These are phyloP conservation scores for Saxicola maurus DNA, from an alignment of 2,797 vertebrate species.

Conservation along the genomic window DNA sequence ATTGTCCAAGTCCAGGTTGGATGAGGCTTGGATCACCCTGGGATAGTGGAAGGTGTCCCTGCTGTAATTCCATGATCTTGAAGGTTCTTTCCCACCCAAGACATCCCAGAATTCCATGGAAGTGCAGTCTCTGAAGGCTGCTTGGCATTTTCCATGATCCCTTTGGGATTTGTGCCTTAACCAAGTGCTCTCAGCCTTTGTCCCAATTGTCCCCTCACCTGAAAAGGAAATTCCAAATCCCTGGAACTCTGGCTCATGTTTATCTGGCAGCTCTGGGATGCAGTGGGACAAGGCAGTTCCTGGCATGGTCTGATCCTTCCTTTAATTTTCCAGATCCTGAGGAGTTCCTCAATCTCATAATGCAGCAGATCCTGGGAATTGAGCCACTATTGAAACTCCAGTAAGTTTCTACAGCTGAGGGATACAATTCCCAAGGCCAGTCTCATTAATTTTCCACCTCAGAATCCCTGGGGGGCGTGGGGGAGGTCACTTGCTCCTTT, in stretches of 20 bases:
- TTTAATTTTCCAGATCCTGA: slow-evolving; percentile 80
- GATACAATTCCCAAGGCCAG: background rate
- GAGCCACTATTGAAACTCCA: slow-evolving; percentile 84
- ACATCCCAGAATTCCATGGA: fast-evolving
- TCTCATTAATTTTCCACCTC: background rate
- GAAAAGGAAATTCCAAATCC: background rate
- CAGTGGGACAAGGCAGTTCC: background rate
- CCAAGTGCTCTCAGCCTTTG: background rate
- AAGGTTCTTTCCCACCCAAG: background rate
- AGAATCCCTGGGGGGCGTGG: fast-evolving
- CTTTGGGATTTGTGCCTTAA: background rate
- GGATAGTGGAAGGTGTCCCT: background rate
- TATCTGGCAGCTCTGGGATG: background rate
- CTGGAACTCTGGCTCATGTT: background rate
- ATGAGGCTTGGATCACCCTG: background rate
- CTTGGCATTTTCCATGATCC: background rate
- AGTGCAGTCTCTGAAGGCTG: background rate
- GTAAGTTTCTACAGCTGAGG: slow-evolving; percentile 30
- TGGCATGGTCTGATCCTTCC: background rate
- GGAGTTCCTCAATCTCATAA: slow-evolving; percentile 88
- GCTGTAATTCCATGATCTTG: background rate
- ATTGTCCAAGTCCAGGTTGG: fast-evolving
- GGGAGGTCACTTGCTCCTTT: background rate
- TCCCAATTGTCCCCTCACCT: fast-evolving
- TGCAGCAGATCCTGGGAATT: slow-evolving; percentile 83